A percentile compares a stretch with the other conserved stretches of the same genome.
These are phyloP conservation scores for Teleogryllus occipitalis DNA, from an alignment of 1,140 invertebrate species.

Conservation along the genomic window DNA sequence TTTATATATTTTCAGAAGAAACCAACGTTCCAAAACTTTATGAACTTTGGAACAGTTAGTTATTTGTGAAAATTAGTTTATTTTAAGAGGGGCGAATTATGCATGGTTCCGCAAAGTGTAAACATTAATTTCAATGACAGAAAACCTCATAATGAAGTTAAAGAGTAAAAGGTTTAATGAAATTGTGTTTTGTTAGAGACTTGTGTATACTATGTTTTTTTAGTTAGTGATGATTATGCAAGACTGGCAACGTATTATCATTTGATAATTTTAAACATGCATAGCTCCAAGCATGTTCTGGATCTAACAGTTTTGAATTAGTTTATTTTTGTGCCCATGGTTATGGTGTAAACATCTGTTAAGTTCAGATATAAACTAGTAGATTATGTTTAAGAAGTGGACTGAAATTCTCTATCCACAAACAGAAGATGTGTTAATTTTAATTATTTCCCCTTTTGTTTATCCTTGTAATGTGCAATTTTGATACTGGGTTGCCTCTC, in stretches of 20 bases:
- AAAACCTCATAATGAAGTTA: neutral
- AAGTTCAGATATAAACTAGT: neutral
- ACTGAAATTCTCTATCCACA: neutral
- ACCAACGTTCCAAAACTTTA: neutral
- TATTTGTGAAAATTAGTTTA: neutral
- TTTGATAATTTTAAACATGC: slow-evolving; percentile 4
- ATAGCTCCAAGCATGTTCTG: neutral
- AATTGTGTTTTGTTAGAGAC: neutral
- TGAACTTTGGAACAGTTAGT: neutral
- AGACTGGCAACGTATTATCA: slow-evolving; percentile 15
- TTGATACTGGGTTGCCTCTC: slow-evolving; percentile 20
- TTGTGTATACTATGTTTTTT: slow-evolving; percentile 5
- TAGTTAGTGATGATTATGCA: slow-evolving; percentile 14
- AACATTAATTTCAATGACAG: neutral
- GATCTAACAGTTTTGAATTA: neutral
- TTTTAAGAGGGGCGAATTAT: neutral
- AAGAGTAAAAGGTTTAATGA: neutral
- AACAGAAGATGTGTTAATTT: neutral
- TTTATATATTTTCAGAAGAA: neutral
- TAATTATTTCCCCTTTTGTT: neutral
- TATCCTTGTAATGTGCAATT: slow-evolving; percentile 1
- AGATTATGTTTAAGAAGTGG: neutral
- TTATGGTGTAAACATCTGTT: neutral
- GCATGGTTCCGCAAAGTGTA: slow-evolving; percentile 3
- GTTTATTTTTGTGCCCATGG: neutral